Evolutionary conservation across 2,888 invertebrate species (phyloP), one percentile per base, ranked within the genome.

Genomic region (Volucella inflata): DNA sequence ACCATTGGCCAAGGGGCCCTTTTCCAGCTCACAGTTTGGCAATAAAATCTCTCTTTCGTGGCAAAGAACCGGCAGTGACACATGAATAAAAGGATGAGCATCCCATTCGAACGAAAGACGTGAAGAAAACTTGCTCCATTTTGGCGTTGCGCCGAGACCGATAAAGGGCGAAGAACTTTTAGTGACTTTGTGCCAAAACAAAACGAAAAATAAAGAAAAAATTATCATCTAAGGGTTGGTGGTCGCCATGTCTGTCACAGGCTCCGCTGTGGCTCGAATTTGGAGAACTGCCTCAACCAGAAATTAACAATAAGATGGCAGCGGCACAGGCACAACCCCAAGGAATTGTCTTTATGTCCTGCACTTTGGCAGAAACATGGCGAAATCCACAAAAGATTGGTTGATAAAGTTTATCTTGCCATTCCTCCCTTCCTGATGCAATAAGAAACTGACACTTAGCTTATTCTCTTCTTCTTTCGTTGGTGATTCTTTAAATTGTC

Each of bases 221-320:
- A 77, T 78, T 78, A 70, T 71, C 70, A 72, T 64, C 57, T 53
- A 42, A 51, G 60, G 64, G 48, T 11, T 44, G 55, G 12, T 53
- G 17, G 55, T 12, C 38, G 57, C 1, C 50, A 62, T 48, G n/a
- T 30, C 6, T 30, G 30, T 2, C 51, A 53, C 38, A 59, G 83
- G 83, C 79, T 79, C 83, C 79, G 65, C 64, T 79, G 59, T 79
- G 79, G 75, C 79, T 84, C 17, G 75, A 65, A 65, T 75, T 84
- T 16, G 70, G 74, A 16, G 70, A 79, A 84, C 79, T 84, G 83
- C 75, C 83, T 75, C 68, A 57, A 75, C 48, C 83, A 84, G 74
- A 79, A 75, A 79, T 79, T 75, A 79, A 79, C 83, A 70, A 75
- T 51, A 68, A 68, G 46, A 75, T 57, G 64, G 46, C 36, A 17